Percentiles rank a stretch among this genome's conserved stretches.
These are phyloP conservation scores for Eupeodes luniger DNA, from an alignment of 2,888 invertebrate species.

Conservation along the genomic window DNA sequence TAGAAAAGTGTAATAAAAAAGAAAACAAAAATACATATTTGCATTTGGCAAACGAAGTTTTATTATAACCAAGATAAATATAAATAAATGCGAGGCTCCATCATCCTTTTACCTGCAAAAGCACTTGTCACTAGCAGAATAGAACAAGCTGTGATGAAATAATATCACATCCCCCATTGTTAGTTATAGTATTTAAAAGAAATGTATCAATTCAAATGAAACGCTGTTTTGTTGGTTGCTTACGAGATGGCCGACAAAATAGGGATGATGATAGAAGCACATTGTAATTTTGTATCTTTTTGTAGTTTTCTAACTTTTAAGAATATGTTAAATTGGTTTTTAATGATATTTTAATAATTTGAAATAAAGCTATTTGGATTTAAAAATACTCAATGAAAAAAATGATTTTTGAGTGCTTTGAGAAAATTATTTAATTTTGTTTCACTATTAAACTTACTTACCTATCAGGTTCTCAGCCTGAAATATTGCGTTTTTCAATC, in stretches of 20 bases:
- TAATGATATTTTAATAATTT: too few relatives aligned
- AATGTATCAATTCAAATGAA: slow-evolving; percentile 46
- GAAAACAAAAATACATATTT: slow-evolving; percentile 60
- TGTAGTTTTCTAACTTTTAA: too few relatives aligned
- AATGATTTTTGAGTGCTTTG: too few relatives aligned
- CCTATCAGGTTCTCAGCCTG: too few relatives aligned
- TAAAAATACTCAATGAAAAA: too few relatives aligned
- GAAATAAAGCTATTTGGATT: too few relatives aligned
- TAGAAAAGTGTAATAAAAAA: slow-evolving; percentile 47
- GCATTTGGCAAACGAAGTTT: slow-evolving; percentile 61
- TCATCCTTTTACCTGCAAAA: slow-evolving; percentile 55
- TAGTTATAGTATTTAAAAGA: slow-evolving; percentile 53
- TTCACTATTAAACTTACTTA: too few relatives aligned
- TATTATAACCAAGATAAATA: slow-evolving; percentile 60
- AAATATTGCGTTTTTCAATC: too few relatives aligned
- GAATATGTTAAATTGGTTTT: too few relatives aligned
- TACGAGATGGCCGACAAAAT: neutral
- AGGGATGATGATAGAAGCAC: slow-evolving; percentile 30
- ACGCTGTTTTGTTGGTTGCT: slow-evolving; percentile 34
- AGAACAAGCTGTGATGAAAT: slow-evolving; percentile 64
- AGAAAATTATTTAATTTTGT: too few relatives aligned
- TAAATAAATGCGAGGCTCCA: slow-evolving; percentile 50
- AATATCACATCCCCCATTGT: slow-evolving; percentile 65
- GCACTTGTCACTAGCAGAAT: slow-evolving; percentile 72
- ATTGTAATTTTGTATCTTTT: slow-evolving; percentile 1